Conservation (phyloP, 2,113 vertebrate genomes). For the Geococcyx californianus region DNA sequence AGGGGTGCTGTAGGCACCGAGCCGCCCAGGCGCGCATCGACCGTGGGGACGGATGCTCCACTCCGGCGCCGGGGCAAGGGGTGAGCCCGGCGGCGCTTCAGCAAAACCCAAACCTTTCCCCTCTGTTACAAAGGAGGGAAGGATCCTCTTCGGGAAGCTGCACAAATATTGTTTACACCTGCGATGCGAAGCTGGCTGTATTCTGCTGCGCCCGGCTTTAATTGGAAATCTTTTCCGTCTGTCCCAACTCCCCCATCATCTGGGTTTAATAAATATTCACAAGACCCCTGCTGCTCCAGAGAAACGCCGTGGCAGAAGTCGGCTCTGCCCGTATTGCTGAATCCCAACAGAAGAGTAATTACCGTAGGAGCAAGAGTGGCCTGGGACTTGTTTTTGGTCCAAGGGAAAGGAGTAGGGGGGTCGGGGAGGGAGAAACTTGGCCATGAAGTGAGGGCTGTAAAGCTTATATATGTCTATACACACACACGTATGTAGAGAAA, state of each 20-base stretch:
- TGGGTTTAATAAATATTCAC: slow-evolving; percentile 76
- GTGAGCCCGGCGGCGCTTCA: background rate
- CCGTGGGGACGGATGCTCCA: slow-evolving; percentile 25
- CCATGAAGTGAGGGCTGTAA: background rate
- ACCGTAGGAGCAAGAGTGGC: background rate
- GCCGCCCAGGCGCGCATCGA: slow-evolving; percentile 24
- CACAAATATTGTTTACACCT: slow-evolving; percentile 75
- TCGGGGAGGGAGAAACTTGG: background rate
- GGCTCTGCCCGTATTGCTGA: slow-evolving; percentile 33
- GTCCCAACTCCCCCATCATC: slow-evolving; percentile 70
- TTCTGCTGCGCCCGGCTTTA: slow-evolving; percentile 70
- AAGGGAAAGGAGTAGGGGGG: background rate
- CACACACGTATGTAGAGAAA: background rate
- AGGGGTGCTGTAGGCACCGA: background rate
- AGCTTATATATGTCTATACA: background rate
- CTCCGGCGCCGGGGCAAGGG: background rate
- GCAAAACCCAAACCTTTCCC: background rate
- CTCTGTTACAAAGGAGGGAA: background rate
- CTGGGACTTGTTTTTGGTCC: slow-evolving; percentile 2
- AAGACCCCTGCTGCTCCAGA: slow-evolving; percentile 58
- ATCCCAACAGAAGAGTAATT: slow-evolving; percentile 43
- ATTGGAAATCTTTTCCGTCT: slow-evolving; percentile 80
- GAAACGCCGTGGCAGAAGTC: background rate
- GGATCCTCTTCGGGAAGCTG: background rate
- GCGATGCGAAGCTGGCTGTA: slow-evolving; percentile 42